A percentile compares a stretch with the other conserved stretches of the same genome.
Conservation (phyloP, 2,888 invertebrate species). For the Trypoxylon attenuatum region DNA sequence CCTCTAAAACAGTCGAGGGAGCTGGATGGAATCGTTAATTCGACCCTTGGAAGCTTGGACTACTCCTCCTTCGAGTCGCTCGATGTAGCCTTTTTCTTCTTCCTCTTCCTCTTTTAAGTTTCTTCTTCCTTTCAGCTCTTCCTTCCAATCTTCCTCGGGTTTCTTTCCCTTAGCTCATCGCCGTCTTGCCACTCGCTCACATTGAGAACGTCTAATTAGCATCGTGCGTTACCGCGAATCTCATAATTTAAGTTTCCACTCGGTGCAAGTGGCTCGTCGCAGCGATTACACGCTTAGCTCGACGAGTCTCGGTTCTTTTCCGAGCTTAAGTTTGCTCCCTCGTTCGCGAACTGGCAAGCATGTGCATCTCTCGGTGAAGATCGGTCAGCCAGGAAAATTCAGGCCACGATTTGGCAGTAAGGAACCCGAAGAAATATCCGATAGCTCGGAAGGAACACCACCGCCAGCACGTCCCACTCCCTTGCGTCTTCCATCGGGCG, state of each 20-base stretch:
- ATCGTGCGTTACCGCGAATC: constrained; percentile 25
- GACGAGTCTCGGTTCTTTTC: constrained; percentile 16
- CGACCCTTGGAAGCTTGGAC: background rate
- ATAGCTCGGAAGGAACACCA: too few relatives aligned
- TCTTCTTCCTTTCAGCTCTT: too few relatives aligned
- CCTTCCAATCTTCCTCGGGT: too few relatives aligned
- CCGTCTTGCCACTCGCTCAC: constrained; percentile 19
- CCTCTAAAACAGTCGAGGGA: background rate
- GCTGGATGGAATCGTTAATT: background rate
- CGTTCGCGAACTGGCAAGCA: background rate
- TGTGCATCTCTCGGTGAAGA: too few relatives aligned
- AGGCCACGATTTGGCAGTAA: too few relatives aligned
- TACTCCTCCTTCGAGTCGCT: background rate
- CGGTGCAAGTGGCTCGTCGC: background rate
- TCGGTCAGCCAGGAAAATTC: too few relatives aligned
- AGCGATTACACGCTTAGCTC: constrained; percentile 5
- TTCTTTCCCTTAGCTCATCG: background rate
- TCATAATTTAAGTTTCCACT: background rate
- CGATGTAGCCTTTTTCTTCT: too few relatives aligned
- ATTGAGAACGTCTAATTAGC: constrained; percentile 37
- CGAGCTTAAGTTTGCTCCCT: constrained; percentile 37
- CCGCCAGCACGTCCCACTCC: too few relatives aligned
- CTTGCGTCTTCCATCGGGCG: too few relatives aligned
- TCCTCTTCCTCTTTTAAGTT: too few relatives aligned
- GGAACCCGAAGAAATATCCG: too few relatives aligned